These are phyloP conservation scores for Epizoanthus stellaris DNA, from an alignment of 92 coral and sea anemone species.

Conservation along the genomic window DNA sequence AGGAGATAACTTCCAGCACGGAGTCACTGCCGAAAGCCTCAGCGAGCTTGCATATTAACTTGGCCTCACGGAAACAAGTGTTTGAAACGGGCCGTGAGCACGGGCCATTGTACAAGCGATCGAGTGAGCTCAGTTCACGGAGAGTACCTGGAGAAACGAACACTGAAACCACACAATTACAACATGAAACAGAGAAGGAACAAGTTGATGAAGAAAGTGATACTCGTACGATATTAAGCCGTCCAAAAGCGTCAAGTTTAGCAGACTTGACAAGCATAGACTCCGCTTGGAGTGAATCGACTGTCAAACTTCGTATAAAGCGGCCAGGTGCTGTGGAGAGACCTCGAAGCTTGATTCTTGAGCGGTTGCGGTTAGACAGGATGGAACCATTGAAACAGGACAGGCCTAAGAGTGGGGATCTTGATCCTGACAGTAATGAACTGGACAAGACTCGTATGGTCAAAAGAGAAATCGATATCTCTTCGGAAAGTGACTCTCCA, in stretches of 20 bases:
- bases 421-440: not conserved
- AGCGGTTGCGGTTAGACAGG: constrained; percentile 47
- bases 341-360: constrained; percentile 73
- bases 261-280: constrained; percentile 28
- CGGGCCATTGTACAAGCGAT: constrained; percentile 60
- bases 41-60: constrained; percentile 44
- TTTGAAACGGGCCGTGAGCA: constrained; percentile 66
- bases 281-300: constrained; percentile 12
- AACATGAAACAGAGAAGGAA: constrained; percentile 50
- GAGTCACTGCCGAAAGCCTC: constrained; percentile 39
- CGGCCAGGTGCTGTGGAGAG: constrained; percentile 51
- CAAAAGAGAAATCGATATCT: constrained; percentile 30
- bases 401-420: constrained; percentile 7
- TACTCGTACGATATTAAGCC: not conserved
- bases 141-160: constrained; percentile 55
- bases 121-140: constrained; percentile 57
- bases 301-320: constrained; percentile 33
- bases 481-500: constrained; percentile 23
- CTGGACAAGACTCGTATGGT: constrained; percentile 14
- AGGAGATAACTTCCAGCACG: constrained; percentile 34
- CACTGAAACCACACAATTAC: constrained; percentile 34
- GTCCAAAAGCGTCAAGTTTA: constrained; percentile 33
- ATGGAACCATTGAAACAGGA: constrained; percentile 47
- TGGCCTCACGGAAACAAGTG: constrained; percentile 79
- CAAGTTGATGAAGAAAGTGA: constrained; percentile 43